Conservation (phyloP, 2,888 invertebrate genomes). For the Trichogramma evanescens region DNA sequence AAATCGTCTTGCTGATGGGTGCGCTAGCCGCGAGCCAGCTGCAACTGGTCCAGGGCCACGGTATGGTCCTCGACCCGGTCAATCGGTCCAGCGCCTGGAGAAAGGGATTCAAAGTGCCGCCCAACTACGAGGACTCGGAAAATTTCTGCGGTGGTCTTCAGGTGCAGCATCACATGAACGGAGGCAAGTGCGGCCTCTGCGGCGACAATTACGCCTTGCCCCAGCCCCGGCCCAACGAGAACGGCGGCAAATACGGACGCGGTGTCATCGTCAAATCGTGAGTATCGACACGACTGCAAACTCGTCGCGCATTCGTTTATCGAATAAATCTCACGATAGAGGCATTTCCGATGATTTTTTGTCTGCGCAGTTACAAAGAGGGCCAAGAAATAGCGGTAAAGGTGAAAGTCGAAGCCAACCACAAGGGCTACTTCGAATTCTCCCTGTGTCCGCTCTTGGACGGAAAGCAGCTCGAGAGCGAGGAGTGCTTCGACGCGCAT, state of each 20-base stretch:
- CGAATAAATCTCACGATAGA: background rate
- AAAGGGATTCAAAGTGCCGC: conserved; percentile 45
- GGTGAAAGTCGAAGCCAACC: conserved; percentile 48
- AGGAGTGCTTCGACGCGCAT: conserved; percentile 50
- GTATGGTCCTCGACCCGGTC: conserved; percentile 52
- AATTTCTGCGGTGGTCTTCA: conserved; percentile 52
- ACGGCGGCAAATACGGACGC: conserved; percentile 51
- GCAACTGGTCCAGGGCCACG: conserved; percentile 45
- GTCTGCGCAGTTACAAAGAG: conserved; percentile 32
- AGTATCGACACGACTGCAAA: conserved; percentile 2
- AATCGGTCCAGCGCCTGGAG: conserved; percentile 54
- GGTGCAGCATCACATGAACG: background rate
- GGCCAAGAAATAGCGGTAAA: conserved; percentile 35
- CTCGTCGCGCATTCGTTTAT: background rate
- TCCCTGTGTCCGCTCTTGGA: conserved; percentile 49
- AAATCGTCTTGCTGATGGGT: too few species aligned
- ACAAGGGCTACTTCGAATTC: conserved; percentile 50
- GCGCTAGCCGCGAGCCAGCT: background rate
- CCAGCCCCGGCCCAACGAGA: conserved; percentile 51
- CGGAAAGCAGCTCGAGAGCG: conserved; percentile 46
- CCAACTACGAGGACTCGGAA: conserved; percentile 52
- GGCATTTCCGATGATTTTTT: background rate
- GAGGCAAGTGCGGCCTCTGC: conserved; percentile 49
- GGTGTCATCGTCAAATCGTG: conserved; percentile 49
- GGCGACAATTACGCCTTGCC: conserved; percentile 49